Percentiles rank a stretch among this genome's conserved stretches.
phyloP scores from a whole-genome alignment of 1,140 invertebrate genomes.

The Gryon sp. region DNA sequence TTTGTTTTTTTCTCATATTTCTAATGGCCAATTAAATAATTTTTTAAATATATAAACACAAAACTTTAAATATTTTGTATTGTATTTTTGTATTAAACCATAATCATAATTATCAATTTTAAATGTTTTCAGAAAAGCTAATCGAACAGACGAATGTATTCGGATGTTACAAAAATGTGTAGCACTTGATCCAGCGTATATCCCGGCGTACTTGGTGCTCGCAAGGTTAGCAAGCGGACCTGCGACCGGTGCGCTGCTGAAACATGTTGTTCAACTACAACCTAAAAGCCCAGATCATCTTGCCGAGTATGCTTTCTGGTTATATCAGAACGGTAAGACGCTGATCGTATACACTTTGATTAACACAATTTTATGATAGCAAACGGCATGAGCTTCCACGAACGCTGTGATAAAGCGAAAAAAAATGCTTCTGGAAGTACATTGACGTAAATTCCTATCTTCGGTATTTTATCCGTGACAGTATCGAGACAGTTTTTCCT shows the following conservation, averaged over 20 bases:
- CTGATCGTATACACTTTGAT: constrained; percentile 30
- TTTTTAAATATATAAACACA: too few species aligned
- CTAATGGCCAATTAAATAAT: too few species aligned
- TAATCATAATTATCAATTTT: neutral
- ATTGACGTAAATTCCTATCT: constrained; percentile 53
- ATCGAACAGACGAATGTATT: constrained; percentile 83
- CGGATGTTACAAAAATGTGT: constrained; percentile 85
- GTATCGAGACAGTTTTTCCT: constrained; percentile 62
- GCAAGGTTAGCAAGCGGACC: constrained; percentile 81
- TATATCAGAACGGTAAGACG: constrained; percentile 82
- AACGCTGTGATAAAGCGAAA: constrained; percentile 57
- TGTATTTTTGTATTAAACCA: too few species aligned
- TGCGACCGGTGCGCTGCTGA: constrained; percentile 79
- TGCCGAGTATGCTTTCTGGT: constrained; percentile 84
- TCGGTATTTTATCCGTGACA: constrained; percentile 52
- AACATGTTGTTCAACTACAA: constrained; percentile 82
- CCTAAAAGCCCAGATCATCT: constrained; percentile 85
- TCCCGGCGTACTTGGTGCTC: constrained; percentile 84
- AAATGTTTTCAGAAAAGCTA: constrained; percentile 82
- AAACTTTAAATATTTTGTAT: too few species aligned
- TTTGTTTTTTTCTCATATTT: too few species aligned
- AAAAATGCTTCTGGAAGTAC: constrained; percentile 26
- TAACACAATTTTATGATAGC: constrained; percentile 52
- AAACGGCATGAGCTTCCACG: constrained; percentile 26
- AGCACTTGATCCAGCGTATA: constrained; percentile 83